These are phyloP conservation scores for Cricetomys ansorgei DNA, from an alignment of 2,113 vertebrate genomes.

Conservation along the genomic window DNA sequence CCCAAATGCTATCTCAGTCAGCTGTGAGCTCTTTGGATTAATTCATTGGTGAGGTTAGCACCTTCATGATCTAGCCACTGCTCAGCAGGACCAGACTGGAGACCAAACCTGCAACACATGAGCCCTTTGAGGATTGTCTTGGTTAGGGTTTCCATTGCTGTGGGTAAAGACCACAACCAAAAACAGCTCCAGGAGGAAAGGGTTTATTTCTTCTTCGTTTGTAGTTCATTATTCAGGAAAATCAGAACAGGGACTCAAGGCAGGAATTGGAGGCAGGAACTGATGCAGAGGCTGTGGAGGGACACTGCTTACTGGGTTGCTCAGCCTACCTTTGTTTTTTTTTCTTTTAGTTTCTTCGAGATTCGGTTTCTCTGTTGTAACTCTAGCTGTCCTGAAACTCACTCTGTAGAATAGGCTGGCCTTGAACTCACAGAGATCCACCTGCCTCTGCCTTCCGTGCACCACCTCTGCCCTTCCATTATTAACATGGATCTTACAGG, in stretches of 20 bases:
- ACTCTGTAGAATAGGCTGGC: no score
- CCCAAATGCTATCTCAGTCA: background rate
- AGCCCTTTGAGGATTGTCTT: background rate
- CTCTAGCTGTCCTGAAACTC: no score
- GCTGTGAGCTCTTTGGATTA: background rate
- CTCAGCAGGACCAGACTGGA: background rate
- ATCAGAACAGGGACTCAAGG: no score
- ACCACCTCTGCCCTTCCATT: no score
- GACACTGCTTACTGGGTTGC: background rate
- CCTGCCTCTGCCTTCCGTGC: no score
- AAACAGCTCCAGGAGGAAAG: background rate
- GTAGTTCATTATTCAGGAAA: background rate
- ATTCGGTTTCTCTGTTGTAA: no score
- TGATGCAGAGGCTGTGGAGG: background rate
- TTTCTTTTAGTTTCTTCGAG: no score
- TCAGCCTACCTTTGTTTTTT: background rate
- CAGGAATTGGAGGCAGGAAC: background rate
- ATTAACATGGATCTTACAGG: no score
- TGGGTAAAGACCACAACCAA: background rate
- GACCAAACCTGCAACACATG: no score
- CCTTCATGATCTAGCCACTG: background rate
- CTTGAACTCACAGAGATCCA: no score
- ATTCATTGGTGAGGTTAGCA: background rate
- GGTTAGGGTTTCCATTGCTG: background rate
- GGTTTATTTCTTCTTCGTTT: background rate